phyloP scores from a whole-genome alignment of 1,140 invertebrate genomes.

The Anagrus nilaparvatae region DNA sequence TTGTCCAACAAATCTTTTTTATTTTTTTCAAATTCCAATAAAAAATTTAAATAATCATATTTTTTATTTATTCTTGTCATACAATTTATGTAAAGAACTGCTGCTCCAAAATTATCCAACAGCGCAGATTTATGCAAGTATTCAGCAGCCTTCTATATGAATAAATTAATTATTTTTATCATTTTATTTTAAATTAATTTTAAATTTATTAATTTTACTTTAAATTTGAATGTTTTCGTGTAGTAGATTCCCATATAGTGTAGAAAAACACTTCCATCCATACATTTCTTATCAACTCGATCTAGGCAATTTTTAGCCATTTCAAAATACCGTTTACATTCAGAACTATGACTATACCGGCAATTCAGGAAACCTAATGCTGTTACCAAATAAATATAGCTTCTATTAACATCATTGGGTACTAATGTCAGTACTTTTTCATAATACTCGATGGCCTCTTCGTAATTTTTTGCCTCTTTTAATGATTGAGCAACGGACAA shows the following conservation, averaged over 20 bases:
- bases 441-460: background rate
- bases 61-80: background rate
- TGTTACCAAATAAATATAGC: background rate
- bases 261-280: background rate
- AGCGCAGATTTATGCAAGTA: background rate
- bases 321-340: background rate
- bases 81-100: background rate
- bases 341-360: too few relatives aligned
- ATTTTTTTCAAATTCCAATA: background rate
- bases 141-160: background rate
- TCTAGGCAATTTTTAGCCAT: constrained; percentile 2
- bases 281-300: background rate
- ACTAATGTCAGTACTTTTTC: constrained; percentile 1
- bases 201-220: background rate
- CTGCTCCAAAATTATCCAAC: background rate
- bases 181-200: too few relatives aligned
- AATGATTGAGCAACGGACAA: constrained; percentile 4
- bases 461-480: background rate
- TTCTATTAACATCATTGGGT: background rate
- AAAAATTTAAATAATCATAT: background rate
- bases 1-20: background rate
- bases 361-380: constrained; percentile 3
- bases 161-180: too few relatives aligned
- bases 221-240: background rate
- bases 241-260: constrained; percentile 4